Base-by-base conservation (phyloP, 2,888 invertebrate species). In the Cactoblastis cactorum region DNA sequence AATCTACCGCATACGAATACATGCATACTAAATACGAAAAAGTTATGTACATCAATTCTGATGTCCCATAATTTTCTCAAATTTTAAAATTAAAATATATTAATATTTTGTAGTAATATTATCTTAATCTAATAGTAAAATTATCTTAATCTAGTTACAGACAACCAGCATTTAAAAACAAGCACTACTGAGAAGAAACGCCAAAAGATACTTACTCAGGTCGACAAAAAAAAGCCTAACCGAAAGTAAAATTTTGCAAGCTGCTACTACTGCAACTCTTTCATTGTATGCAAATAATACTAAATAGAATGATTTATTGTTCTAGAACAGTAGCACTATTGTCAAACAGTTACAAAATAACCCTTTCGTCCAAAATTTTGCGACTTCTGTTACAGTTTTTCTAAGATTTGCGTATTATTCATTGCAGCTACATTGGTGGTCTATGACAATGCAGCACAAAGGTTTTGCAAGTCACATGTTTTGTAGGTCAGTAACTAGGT, bases 381-480 rank as follows among this genome's bases (percentile, higher is more conserved):
- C 81, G 80, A 80, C 84, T 80, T 71, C 67, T 81, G 81, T 77
- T 78, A 78, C 81, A 77, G 75, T 83, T 86, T 79, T 73, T 71
- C 70, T 63, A 67, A 61, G 55, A 59, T 61, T 69, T 64, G 56
- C 57, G 60, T 59, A 67, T 80, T 81, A 85, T 86, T 83, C 88
- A 88, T 84, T 80, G 77, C 65, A 80, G 77, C 66, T 38, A 57
- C 71, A 71, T 72, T 79, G 86, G 85, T 86, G 84, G 88, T 83
- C 85, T 59, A 53, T 54, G 68, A 76, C 71, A 76, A 76, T 67
- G 57, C 38, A 32, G n/a, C 45, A 28, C 11, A 63, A 62, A 57
- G 57, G 65, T 80, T 82, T 73, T 78, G 85, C 84, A 83, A 87
- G 87, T 89, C 88, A 89, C 64, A 67, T 50, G 71, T 65, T 83